These are phyloP conservation scores for Epinotia ramella DNA, from an alignment of 2,888 invertebrate species.

Conservation along the genomic window DNA sequence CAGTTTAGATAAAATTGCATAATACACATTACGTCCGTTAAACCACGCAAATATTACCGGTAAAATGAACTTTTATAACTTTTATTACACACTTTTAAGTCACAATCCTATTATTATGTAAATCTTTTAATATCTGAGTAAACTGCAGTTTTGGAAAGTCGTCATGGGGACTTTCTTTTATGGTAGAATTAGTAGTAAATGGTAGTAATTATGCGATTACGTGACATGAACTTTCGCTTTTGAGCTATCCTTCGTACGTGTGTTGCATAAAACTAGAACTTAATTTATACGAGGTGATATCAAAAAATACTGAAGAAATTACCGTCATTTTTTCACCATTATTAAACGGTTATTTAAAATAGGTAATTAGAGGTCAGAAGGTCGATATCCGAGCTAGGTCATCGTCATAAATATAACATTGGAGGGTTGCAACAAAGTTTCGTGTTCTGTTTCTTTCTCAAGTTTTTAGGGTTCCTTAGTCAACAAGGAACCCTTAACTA, in stretches of 20 bases:
- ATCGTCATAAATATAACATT: background rate
- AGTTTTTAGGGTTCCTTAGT: no score
- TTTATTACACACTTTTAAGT: background rate
- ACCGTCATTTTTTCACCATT: no score
- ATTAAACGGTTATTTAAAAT: background rate
- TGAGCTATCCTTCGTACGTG: constrained; percentile 7
- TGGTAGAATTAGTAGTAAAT: constrained; percentile 30
- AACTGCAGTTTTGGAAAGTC: constrained; percentile 35
- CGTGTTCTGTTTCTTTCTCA: no score
- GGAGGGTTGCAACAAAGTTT: background rate
- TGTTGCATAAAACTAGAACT: background rate
- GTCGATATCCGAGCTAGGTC: background rate
- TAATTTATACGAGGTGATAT: background rate
- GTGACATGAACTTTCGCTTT: constrained; percentile 44
- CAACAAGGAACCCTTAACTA: no score
- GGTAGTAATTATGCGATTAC: constrained; percentile 37
- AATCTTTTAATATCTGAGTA: constrained; percentile 24
- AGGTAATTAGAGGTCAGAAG: background rate
- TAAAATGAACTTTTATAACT: background rate
- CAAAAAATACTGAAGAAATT: no score
- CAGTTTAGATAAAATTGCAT: constrained; percentile 11
- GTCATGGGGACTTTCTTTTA: constrained; percentile 40
- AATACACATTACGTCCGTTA: constrained; percentile 5
- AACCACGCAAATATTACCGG: background rate
- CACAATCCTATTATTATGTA: constrained; percentile 29